Conservation (phyloP, 2,888 invertebrate species). For the Eupelmus urozonus region DNA sequence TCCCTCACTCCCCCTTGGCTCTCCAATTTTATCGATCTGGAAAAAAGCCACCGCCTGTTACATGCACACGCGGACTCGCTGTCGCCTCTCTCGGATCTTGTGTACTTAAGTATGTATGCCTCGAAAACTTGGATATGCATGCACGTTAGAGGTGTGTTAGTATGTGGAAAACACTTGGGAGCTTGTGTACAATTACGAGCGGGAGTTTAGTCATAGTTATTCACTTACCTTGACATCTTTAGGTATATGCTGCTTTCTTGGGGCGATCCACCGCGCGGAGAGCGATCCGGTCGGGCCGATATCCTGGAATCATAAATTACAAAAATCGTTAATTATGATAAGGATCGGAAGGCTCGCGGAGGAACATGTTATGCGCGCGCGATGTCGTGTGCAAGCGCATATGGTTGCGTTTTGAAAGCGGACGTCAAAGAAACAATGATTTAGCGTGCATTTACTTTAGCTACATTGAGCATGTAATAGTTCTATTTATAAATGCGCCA, state of each 20-base stretch:
- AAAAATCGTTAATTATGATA: slow-evolving; percentile 55
- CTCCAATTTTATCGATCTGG: slow-evolving; percentile 72
- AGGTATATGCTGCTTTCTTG: not conserved
- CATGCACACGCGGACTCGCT: not conserved
- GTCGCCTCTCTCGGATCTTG: slow-evolving; percentile 56
- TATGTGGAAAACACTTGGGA: not conserved
- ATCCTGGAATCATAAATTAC: slow-evolving; percentile 53
- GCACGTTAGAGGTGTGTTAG: not conserved
- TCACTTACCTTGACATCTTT: slow-evolving; percentile 58
- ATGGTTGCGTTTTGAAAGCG: too few species aligned
- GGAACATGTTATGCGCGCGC: not conserved
- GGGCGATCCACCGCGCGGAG: not conserved
- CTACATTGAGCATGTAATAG: too few species aligned
- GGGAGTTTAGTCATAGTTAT: slow-evolving; percentile 38
- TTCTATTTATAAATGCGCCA: too few species aligned
- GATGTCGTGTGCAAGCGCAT: not conserved
- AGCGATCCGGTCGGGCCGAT: slow-evolving; percentile 30
- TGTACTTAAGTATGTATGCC: too few species aligned
- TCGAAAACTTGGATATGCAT: slow-evolving; percentile 21
- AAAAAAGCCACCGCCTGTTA: slow-evolving; percentile 53
- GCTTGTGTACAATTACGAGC: not conserved
- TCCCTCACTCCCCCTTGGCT: slow-evolving; percentile 63
- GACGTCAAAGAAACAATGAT: slow-evolving; percentile 17
- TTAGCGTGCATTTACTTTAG: slow-evolving; percentile 25
- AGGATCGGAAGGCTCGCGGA: slow-evolving; percentile 19